Evolutionary conservation across 1,140 invertebrate species (phyloP), one percentile per base, ranked within the genome.

Genomic region (Lepidurus arcticus): DNA sequence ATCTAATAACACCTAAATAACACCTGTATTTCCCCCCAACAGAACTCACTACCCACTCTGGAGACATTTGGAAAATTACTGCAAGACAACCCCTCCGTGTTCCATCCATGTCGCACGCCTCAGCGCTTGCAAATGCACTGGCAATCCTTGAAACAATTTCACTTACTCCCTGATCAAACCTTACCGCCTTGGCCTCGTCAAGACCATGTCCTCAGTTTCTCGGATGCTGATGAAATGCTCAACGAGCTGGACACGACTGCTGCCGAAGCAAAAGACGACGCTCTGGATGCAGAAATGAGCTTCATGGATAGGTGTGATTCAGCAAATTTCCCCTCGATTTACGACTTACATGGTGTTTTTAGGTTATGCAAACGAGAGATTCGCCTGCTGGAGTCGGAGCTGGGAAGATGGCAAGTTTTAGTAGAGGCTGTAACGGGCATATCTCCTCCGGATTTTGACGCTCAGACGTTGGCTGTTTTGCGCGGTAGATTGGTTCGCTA

Each of bases 101-200:
- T 99, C 85, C 94, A 96, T 85, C 90, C 91, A 74, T 90, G 91
- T 34, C 88, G 97, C 81, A 98, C 94, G 16, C 88, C 94, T 1
- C 96, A 95, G 86, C 87, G 91, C 11, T 85, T 99, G 43, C 88
- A 93, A 82, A 89, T 89, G 45, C 95, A 98, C 85, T 99, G 97
- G 97, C 89, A 93, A 78, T 86, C 95, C 34, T 90, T 99, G 85
- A 96, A 96, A 85, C 95, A 98, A 82, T 97, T 97, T 85, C 92
- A 95, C 82, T 86, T 99, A 2, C 84, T 99, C 45, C 91, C 94
- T 0, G 96, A 98, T 86, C 96, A 98, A 87, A 89, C 89, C 76
- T 85, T 87, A 53, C 85, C 87, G 80, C 83, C 86, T 47, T 82
- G 88, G 78, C 85, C 87, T 42, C 81, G 85, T 81, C 88, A 88